Evolutionary conservation across 2,888 invertebrate species (phyloP), one percentile per base, ranked within the genome.

Genomic region (Muschampia plurimacula): DNA sequence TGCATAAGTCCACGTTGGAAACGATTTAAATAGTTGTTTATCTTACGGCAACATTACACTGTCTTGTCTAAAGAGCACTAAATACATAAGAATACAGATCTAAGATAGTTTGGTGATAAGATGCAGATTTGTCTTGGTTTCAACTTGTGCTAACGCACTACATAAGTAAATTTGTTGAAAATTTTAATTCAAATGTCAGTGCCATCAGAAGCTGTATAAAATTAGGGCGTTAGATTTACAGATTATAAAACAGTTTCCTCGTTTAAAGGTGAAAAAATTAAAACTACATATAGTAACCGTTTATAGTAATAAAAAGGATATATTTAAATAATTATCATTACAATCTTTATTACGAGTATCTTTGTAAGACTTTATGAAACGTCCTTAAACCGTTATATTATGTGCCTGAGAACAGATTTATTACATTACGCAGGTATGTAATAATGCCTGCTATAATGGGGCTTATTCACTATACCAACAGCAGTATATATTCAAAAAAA

Each of bases 361-460:
- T 36, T 66, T 66, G 13, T 49, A 44, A 32, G 39, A 46, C 41
- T 39, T 39, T 36, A 55, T 55, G 46, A 55, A 55, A 67, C 55
- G 67, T 67, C 67, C 67, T 67, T 67, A 57, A 67, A 67, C 55
- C 55, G 36, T 22, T 32, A 52, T 67, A 41, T 67, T 67, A 41
- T 67, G 13, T 67, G 55, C 41, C 55, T 67, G 67, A 67, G 67
- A 66, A 66, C 41, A 67, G 41, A 67, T 67, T 55, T 67, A 57
- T 67, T 57, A 32, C 67, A 55, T 9, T 52, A 55, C 39, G 10
- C 39, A 67, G 55, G 22, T 66, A 15, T 52, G 41, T 67, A 67
- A 15, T 55, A 55, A 15, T 15, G 55, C 55, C 15, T 15, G 7
- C 4, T 67, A 22, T 67, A 55, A 67, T 6, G 22, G 5, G 22